phyloP scores from a whole-genome alignment of 2,113 vertebrate genomes.

The Cariama cristata region DNA sequence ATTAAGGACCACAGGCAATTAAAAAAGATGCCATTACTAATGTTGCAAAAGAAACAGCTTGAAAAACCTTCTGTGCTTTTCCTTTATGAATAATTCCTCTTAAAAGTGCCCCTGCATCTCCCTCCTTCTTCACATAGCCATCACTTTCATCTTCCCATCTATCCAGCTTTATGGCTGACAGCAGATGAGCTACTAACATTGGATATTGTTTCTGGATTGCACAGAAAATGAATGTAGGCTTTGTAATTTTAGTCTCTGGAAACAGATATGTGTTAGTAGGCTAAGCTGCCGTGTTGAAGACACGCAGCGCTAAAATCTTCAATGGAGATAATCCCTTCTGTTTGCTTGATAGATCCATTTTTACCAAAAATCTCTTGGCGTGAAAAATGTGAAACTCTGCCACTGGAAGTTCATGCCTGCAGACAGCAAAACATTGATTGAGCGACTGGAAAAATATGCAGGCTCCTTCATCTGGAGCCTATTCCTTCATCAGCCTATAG shows the following conservation, averaged over 20 bases:
- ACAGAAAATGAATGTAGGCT: neutral
- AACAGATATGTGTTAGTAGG: constrained; percentile 50
- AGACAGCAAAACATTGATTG: neutral
- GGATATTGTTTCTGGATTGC: neutral
- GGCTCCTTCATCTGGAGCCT: neutral
- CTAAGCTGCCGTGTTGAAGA: neutral
- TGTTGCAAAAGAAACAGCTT: constrained; percentile 3
- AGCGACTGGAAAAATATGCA: neutral
- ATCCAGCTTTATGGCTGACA: neutral
- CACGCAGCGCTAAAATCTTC: neutral
- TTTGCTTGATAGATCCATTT: constrained; percentile 2
- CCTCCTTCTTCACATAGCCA: neutral
- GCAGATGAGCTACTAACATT: neutral
- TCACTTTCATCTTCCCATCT: neutral
- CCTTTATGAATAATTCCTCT: neutral
- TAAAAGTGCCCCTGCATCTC: neutral
- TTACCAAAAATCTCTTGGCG: neutral
- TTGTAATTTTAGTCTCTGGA: constrained; percentile 19
- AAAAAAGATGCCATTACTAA: neutral
- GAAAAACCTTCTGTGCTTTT: constrained; percentile 16
- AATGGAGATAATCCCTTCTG: neutral
- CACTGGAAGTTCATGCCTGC: neutral
- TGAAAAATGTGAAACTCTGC: neutral
- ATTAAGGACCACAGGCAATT: neutral
- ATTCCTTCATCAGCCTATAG: too few species aligned